These are phyloP conservation scores for Hafferia zeledoni DNA, from an alignment of 2,797 vertebrate genomes.

Conservation along the genomic window DNA sequence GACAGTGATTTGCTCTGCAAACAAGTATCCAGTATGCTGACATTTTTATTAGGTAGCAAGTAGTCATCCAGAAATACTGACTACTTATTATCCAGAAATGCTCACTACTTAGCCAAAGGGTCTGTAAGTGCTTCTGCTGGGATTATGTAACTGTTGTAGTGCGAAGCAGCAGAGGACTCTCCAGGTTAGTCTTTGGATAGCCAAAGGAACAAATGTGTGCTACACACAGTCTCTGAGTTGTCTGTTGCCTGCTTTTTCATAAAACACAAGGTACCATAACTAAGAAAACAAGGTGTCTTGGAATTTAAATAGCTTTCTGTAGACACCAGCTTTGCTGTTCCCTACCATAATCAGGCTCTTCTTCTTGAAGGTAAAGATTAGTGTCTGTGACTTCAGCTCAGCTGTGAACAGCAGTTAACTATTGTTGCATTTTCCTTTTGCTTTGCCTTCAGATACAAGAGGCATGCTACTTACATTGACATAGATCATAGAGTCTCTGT, in stretches of 20 bases:
- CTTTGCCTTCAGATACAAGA: constrained; percentile 15
- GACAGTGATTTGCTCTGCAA: background rate
- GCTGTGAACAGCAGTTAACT: constrained; percentile 19
- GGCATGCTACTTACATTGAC: constrained; percentile 15
- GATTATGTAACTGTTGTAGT: background rate
- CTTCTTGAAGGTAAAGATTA: background rate
- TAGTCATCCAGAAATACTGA: constrained; percentile 22
- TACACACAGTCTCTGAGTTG: background rate
- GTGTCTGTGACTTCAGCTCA: constrained; percentile 14
- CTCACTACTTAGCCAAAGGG: background rate
- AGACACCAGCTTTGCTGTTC: background rate
- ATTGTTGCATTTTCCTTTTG: background rate
- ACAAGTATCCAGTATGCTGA: background rate
- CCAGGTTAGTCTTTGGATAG: background rate
- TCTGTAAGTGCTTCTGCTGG: background rate
- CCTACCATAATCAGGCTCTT: background rate
- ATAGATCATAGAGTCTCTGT: constrained; percentile 63
- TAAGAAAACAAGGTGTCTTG: background rate
- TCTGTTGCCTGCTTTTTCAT: background rate
- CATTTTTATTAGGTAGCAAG: background rate
- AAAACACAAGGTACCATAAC: background rate
- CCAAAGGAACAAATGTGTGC: background rate
- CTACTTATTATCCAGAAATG: background rate
- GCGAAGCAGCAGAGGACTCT: background rate
- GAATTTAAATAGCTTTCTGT: background rate